These are phyloP conservation scores for Timandra comae DNA, from an alignment of 2,888 invertebrate species.

Conservation along the genomic window DNA sequence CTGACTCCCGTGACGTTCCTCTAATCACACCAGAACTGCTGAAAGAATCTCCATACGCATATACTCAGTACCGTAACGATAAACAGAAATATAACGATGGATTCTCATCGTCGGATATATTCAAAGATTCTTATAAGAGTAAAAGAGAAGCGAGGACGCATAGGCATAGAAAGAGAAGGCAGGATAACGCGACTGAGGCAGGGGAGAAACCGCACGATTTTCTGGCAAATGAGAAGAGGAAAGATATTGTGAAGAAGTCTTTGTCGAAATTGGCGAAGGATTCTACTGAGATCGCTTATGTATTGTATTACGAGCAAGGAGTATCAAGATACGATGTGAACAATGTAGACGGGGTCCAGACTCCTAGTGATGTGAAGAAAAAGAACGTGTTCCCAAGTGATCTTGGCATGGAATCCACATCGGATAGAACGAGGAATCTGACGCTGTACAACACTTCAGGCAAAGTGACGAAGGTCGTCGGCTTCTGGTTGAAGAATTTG, in stretches of 20 bases:
- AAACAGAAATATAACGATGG: conserved; percentile 48
- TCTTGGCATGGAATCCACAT: conserved; percentile 47
- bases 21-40: conserved; percentile 32
- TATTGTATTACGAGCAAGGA: conserved; percentile 66
- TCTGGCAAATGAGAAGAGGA: conserved; percentile 35
- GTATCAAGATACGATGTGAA: conserved; percentile 42
- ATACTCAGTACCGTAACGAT: conserved; percentile 47
- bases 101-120: conserved; percentile 43
- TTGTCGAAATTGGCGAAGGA: conserved; percentile 32
- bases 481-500: conserved; percentile 58
- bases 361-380: conserved; percentile 44
- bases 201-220: conserved; percentile 42
- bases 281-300: conserved; percentile 57
- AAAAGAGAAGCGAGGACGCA: conserved; percentile 49
- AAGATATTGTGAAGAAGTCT: conserved; percentile 56
- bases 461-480: conserved; percentile 56
- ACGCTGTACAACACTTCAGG: conserved; percentile 60
- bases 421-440: conserved; percentile 44
- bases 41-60: conserved; percentile 27
- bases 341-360: conserved; percentile 41
- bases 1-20: conserved; percentile 17
- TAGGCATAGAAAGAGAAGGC: conserved; percentile 60
- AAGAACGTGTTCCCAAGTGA: conserved; percentile 58
- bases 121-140: conserved; percentile 42
- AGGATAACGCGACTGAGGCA: conserved; percentile 46